Base-by-base conservation (phyloP, 2,888 invertebrate species). In the Conus canariensis region DNA sequence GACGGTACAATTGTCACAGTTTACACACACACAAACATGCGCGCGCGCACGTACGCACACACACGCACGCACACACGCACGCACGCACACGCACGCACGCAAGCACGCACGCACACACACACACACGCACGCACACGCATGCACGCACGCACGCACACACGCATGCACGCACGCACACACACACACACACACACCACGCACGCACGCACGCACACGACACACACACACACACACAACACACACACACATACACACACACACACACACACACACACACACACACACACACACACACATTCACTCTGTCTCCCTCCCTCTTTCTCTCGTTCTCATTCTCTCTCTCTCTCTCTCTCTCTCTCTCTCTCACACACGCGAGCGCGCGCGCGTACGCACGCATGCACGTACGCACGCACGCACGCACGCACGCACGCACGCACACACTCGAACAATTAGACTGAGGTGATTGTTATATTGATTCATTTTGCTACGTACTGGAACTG, bases 331-430 rank as follows among this genome's bases (percentile, higher is more conserved):
- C 45, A 2, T 3, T 45, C 45, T 45, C 45, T 30, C 30, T 30
- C 30, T 30, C 30, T 30, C 45, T 4, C 45, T 45, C 45, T 45
- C 45, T 4, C 45, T 45, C 45, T 45, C 45, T 45, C 45, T 45
- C 45, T 45, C 45, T 45, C 30, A 30, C 30, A 2, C 2, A 30
- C 30, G 30, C 30, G 0, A 30, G 30, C 30, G 30, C 30, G 30
- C 30, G 30, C 30, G 30, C 30, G 30, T 30, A 30, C 30, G 30
- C 30, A 30, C 1, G 30, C 30, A 30, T 30, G 30, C 30, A 1
- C n/a, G 25, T n/a, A 82, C 82, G 25, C 82, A 82, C 82, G 25
- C 82, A 82, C 56, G 25, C 82, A 82, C 56, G 25, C 82, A 56
- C 82, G 25, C 82, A 82, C 82, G 19, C 30, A 82, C 30, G 19